Evolutionary conservation across 2,113 vertebrate genomes (phyloP), one percentile per base, ranked within the genome.

Genomic region (Alouatta palliata): DNA sequence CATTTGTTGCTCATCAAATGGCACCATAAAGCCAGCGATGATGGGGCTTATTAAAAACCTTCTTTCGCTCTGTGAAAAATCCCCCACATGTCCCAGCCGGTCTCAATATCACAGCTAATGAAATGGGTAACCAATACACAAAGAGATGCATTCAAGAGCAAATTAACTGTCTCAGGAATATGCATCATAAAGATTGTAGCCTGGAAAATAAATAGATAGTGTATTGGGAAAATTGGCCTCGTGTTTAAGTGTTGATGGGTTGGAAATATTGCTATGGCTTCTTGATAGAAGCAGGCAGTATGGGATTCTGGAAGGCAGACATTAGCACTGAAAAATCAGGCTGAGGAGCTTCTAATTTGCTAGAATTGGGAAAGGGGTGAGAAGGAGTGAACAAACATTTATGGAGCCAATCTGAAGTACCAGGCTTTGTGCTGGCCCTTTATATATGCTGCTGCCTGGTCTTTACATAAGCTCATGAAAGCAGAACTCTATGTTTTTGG

Each of bases 1-100:
- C 97, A 98, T 98, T 98, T 98, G 97, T 98, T 91, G 97, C 98
- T 99, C 98, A 98, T 98, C 97, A 98, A 98, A 98, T 97, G 96
- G 97, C 85, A 89, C 96, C 91, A 97, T 98, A 98, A 98, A 98
- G 97, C 98, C 97, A 97, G 97, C 9, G 37, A 98, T 98, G 98
- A 98, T 98, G 98, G 98, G 95, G 85, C 97, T 98, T 98, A 98
- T 98, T 98, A 98, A 93, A 98, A 97, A 97, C 98, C 98, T 97
- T 90, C 90, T 98, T 97, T 98, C 93, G 96, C 96, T 97, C 97
- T 70, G 95, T 96, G 97, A 98, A 96, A 98, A 98, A 97, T 96
- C 97, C 95, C 81, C 92, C 47, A 95, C n/a, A 25, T 1, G 0
- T 95, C 88, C 94, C 97, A 98, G 95, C 90, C 97, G 71, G 96